Conservation (phyloP, 2,113 vertebrate species). For the Gambusia holbrooki region DNA sequence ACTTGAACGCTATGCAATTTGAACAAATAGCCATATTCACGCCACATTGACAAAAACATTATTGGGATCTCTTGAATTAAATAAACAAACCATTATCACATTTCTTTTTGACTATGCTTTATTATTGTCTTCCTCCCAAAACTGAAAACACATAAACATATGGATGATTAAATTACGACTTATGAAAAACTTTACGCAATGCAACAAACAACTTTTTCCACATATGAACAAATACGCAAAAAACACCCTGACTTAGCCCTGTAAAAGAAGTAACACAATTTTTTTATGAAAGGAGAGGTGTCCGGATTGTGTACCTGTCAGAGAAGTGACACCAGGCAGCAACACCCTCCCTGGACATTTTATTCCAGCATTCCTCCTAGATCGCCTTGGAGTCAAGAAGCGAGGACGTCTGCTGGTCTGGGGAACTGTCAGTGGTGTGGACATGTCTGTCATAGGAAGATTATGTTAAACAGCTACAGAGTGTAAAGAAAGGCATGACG, state of each 20-base stretch:
- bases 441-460: conserved; percentile 32
- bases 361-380: conserved; percentile 49
- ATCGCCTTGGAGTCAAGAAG: conserved; percentile 61
- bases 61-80: no score
- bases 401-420: conserved; percentile 65
- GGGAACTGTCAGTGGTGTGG: conserved; percentile 28
- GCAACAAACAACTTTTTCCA: neutral
- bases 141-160: no score
- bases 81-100: no score
- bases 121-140: no score
- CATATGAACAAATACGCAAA: neutral
- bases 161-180: no score
- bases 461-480: neutral
- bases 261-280: no score
- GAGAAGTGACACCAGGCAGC: conserved; percentile 58
- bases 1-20: no score
- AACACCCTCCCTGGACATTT: conserved; percentile 32
- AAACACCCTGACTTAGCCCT: no score
- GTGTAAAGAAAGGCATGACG: neutral
- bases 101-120: no score
- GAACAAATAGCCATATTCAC: no score
- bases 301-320: conserved; percentile 61
- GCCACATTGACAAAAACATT: no score
- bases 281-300: neutral
- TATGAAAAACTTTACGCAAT: neutral